Evolutionary conservation across 2,797 vertebrate species (phyloP), one percentile per base, ranked within the genome.

Genomic region (Pygocentrus nattereri): DNA sequence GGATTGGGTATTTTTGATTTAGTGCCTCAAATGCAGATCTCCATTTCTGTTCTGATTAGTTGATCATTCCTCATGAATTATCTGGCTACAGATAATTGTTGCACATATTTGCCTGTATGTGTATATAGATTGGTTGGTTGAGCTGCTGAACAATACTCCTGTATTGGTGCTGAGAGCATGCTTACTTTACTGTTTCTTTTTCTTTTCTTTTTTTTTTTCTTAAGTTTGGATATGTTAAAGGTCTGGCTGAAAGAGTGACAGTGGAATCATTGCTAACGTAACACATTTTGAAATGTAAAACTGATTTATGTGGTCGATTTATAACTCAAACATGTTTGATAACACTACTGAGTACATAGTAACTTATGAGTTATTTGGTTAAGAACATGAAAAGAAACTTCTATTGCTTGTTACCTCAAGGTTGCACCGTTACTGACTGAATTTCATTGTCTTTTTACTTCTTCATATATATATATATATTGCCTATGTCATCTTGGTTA

Each of bases 401-500:
- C 84, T 90, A 89, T 79, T 64, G 56, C 69, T 80, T 86, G 79
- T 85, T 91, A 90, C 91, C 91, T 92, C 90, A 88, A 90, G 80
- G 80, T 88, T 89, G 84, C 87, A 88, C 87, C 88, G 85, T 88
- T 85, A 91, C 83, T 84, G 87, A 91, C 88, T 88, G 74, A 84
- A 88, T 81, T 86, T 91, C 87, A 90, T 89, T 87, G 91, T 92
- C 89, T 90, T 91, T 90, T 83, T 90, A 93, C 85, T 90, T 91
- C 88, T 90, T 91, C 89, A 65, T 65, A 65, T 38, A 64, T 90
- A 58, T 58, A 58, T n/a, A 58, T 23, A 65, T 91, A 92, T 94
- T 93, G 92, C 93, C 90, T 92, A 90, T 83, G 91, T 94, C 92
- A 91, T 91, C 88, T 93, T 90, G 81, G 89, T 94, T 94, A 77